A percentile compares a stretch with the other conserved stretches of the same genome.
Evolutionary conservation across 2,113 vertebrate species (phyloP).

Genomic region (Myanophis thanlyinensis): DNA sequence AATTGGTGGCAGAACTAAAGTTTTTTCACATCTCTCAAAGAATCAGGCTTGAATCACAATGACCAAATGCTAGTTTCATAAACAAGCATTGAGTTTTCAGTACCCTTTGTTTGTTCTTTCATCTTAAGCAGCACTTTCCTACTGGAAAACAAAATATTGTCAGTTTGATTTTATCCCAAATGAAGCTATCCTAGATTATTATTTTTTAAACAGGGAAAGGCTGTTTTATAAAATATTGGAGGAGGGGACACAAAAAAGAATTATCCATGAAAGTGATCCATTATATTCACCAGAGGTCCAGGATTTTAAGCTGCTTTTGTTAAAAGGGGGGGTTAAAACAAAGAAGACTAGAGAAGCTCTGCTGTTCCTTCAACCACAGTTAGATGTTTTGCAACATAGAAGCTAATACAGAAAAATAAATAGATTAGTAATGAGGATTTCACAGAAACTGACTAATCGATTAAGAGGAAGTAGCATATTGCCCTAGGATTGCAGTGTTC

Average conservation of each 20-base stretch:
- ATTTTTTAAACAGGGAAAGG: background rate
- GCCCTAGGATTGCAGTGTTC: background rate
- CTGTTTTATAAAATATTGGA: background rate
- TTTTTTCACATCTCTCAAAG: conserved; percentile 15
- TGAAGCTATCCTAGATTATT: conserved; percentile 11
- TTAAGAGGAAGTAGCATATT: conserved; percentile 20
- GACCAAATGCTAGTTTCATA: conserved; percentile 50
- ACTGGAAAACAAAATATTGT: background rate
- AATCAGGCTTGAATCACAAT: conserved; percentile 29
- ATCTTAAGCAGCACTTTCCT: conserved; percentile 13
- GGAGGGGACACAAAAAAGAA: background rate
- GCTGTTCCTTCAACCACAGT: background rate
- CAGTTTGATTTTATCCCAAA: background rate
- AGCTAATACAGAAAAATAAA: background rate
- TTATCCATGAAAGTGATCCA: background rate
- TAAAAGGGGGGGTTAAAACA: background rate
- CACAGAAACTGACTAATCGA: background rate
- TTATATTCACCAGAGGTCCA: background rate
- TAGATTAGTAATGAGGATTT: conserved; percentile 10
- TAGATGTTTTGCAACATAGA: background rate
- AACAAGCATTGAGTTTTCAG: conserved; percentile 20
- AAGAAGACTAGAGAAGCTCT: background rate
- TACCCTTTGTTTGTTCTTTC: conserved; percentile 37
- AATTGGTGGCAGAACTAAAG: background rate
- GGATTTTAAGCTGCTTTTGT: background rate